Evolutionary conservation across 2,113 vertebrate species (phyloP).

Genomic region (Pampusana beccarii): DNA sequence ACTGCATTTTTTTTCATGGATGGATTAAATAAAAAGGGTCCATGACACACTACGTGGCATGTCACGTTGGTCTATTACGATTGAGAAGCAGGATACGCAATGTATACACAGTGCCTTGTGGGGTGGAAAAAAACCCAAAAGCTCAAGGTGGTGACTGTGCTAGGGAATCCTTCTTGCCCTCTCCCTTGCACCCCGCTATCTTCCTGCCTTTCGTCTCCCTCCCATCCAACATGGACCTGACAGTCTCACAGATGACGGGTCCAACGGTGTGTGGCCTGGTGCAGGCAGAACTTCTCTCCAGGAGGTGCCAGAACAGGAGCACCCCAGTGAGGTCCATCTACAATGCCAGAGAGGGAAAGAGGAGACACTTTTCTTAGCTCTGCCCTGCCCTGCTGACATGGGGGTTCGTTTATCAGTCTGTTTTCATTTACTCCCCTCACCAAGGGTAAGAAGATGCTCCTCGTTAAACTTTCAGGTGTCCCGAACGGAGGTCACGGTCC

Average conservation of each 20-base stretch:
- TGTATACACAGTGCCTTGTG: background rate
- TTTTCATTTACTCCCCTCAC: background rate
- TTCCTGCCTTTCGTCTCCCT: background rate
- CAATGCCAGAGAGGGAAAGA: rapidly evolving
- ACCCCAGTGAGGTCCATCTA: background rate
- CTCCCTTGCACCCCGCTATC: background rate
- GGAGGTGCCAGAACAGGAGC: background rate
- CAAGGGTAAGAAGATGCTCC: background rate
- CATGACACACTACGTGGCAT: background rate
- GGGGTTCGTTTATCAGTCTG: background rate
- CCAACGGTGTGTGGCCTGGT: rapidly evolving
- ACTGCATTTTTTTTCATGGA: background rate
- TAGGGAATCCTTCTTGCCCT: background rate
- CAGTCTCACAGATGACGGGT: background rate
- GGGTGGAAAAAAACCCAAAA: conserved; percentile 31
- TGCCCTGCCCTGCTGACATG: rapidly evolving
- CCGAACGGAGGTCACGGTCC: background rate
- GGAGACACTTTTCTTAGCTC: background rate
- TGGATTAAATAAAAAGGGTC: conserved; percentile 31
- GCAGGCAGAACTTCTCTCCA: background rate
- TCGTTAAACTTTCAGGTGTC: background rate
- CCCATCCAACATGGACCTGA: background rate
- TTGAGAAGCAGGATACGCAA: conserved; percentile 13
- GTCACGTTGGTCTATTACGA: background rate
- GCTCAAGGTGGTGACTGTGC: background rate